Conservation (phyloP, 2,113 vertebrate genomes). For the Salvelinus sp. region DNA sequence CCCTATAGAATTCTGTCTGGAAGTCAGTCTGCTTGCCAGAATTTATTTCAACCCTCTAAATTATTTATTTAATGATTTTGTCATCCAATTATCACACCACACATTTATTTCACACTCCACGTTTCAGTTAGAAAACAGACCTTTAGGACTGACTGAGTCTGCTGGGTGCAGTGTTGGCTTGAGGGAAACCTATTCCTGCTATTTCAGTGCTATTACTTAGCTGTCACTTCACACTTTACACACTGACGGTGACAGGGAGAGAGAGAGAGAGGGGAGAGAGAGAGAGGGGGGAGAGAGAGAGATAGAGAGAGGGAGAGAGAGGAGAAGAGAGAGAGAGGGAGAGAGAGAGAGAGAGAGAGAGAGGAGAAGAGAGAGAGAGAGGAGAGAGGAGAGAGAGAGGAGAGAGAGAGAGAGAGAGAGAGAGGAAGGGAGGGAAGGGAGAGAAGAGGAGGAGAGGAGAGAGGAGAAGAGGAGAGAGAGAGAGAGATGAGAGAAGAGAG, state of each 20-base stretch:
- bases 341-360: no score
- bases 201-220: slow-evolving; percentile 74
- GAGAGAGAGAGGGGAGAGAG: no score
- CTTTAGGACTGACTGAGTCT: slow-evolving; percentile 31
- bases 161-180: slow-evolving; percentile 25
- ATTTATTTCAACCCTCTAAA: slow-evolving; percentile 24
- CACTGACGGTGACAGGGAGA: slow-evolving; percentile 50
- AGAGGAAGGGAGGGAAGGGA: not conserved
- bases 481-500: no score
- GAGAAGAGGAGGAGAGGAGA: no score
- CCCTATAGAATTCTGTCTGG: not conserved
- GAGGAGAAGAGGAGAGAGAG: no score
- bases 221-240: slow-evolving; percentile 74
- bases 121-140: slow-evolving; percentile 29
- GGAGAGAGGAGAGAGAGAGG: not conserved
- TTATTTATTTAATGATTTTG: slow-evolving; percentile 52
- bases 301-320: no score
- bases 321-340: no score
- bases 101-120: slow-evolving; percentile 9
- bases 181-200: slow-evolving; percentile 62
- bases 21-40: not conserved
- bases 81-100: slow-evolving; percentile 48
- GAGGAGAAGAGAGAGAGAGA: not conserved
- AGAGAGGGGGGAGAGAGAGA: not conserved
- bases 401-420: slow-evolving; percentile 5